phyloP scores from a whole-genome alignment of 2,888 invertebrate species.

The Athalia rosae region DNA sequence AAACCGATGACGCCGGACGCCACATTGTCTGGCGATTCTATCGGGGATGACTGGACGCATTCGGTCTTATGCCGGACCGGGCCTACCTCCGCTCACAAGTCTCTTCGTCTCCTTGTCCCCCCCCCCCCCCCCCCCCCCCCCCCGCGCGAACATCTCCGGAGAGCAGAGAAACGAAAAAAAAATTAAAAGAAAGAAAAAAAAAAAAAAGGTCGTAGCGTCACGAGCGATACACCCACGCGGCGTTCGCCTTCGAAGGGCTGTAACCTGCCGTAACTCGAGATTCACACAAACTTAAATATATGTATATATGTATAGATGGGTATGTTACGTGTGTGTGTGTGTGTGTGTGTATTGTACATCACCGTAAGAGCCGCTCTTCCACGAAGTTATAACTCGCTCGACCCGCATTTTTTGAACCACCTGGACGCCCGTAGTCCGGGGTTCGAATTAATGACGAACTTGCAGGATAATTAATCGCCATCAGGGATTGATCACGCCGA shows the following conservation, averaged over 20 bases:
- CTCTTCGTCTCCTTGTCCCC: conserved; percentile 16
- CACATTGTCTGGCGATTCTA: conserved; percentile 71
- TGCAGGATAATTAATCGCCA: conserved; percentile 44
- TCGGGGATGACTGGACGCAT: conserved; percentile 70
- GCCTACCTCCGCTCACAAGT: not conserved
- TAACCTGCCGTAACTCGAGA: conserved; percentile 30
- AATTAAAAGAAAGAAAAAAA: too few species aligned
- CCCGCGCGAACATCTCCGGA: not conserved
- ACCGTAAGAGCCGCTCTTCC: conserved; percentile 28
- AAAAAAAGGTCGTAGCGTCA: not conserved
- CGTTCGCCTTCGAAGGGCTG: conserved; percentile 1
- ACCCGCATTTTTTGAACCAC: conserved; percentile 29
- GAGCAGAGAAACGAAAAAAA: too few species aligned
- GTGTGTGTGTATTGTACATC: not conserved
- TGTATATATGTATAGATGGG: too few species aligned
- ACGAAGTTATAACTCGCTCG: conserved; percentile 17
- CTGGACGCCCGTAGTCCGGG: conserved; percentile 30
- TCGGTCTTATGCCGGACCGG: conserved; percentile 42
- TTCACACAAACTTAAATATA: not conserved
- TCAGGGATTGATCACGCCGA: conserved; percentile 35
- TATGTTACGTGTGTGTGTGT: too few species aligned
- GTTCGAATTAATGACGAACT: conserved; percentile 38
- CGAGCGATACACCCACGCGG: conserved; percentile 13
- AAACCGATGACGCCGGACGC: conserved; percentile 55
- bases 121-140: not conserved